Evolutionary conservation across 2,113 vertebrate genomes (phyloP), one percentile per base, ranked within the genome.

Genomic region (Hystrix brachyura): DNA sequence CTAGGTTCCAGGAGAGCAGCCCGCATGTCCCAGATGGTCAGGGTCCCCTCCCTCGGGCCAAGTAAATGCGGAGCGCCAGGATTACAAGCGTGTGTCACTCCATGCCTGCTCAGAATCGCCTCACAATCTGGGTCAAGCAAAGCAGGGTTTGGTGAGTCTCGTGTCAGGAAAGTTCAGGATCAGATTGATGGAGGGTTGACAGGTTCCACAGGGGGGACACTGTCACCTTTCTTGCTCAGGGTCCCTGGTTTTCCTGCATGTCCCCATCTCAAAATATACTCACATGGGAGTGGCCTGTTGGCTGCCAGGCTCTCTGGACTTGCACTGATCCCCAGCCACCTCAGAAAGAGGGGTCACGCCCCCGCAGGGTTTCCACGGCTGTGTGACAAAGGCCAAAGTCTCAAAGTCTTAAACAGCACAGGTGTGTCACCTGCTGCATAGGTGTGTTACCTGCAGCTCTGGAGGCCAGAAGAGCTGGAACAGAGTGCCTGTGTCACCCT

Each of bases 271-370:
- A 1, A 32, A 34, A n/a, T 0, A 7, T 57, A 46, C 32, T 53
- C 1, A 1, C 38, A n/a, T 7, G 0, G 0, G 34, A 8, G 12
- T 12, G 81, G 18, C 46, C 2, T 32, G 4, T 11, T n/a, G 69
- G 71, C 81, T 0, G 0, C 18, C 48, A 8, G 51, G 5, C 8
- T 5, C 43, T 60, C 59, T 12, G 1, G 57, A 55, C 76, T 60
- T 13, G 13, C 5, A 3, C n/a, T 43, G 53, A 3, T 12, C 51
- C 79, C 65, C 48, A 14, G 71, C 94, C 62, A 53, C 57, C 55
- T 84, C 6, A 17, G n/a, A 79, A 83, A 84, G 8, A 76, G 78
- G 7, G 83, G 48, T 5, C n/a, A 55, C 2, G 51, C 34, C 38
- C 55, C 91, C 5, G 48, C 7, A 51, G 11, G 43, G 21, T 67